These are phyloP conservation scores for Barnardius zonarius DNA, from an alignment of 2,113 vertebrate genomes.

Conservation along the genomic window DNA sequence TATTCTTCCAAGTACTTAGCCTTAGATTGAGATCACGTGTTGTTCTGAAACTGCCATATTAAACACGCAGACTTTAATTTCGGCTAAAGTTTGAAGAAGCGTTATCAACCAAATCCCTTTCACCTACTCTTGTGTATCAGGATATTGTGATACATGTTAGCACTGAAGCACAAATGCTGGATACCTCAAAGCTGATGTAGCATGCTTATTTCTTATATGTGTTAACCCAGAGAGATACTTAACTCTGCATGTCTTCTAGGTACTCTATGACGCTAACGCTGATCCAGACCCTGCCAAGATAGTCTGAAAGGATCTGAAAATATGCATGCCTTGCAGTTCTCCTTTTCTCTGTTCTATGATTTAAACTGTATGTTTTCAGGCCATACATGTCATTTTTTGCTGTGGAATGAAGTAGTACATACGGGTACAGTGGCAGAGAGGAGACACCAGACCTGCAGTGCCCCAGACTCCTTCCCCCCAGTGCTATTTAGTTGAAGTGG, in stretches of 20 bases:
- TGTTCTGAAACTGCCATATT: background rate
- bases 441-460: background rate
- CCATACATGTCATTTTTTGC: background rate
- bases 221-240: background rate
- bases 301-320: background rate
- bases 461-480: background rate
- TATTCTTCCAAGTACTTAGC: background rate
- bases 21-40: accelerated
- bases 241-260: background rate
- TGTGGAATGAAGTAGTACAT: background rate
- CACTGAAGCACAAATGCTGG: background rate
- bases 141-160: background rate
- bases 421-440: background rate
- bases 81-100: background rate
- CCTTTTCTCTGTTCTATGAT: background rate
- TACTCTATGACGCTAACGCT: background rate
- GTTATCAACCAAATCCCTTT: background rate
- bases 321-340: background rate
- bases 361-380: background rate
- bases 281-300: background rate
- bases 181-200: background rate
- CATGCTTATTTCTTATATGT: background rate
- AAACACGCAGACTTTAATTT: background rate
- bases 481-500: background rate
- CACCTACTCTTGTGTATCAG: background rate